Evolutionary conservation across 2,113 vertebrate genomes (phyloP), one percentile per base, ranked within the genome.

Genomic region (Myxocyprinus asiaticus): DNA sequence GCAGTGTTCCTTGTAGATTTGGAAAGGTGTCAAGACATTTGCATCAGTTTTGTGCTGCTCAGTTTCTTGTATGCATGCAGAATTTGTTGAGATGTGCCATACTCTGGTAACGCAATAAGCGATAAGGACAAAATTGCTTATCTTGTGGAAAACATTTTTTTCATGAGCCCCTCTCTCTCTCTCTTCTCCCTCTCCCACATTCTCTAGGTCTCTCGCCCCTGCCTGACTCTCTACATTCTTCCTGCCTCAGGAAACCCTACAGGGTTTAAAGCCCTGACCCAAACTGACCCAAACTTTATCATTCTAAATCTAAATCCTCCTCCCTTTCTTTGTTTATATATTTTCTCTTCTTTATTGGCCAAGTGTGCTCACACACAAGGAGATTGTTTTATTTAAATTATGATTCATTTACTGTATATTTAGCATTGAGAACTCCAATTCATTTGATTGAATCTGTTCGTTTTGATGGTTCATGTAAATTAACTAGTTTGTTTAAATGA

Each of bases 101-200:
- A 43, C 42, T 72, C 42, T 3, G 5, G 9, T 9, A 58, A 4
- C 5, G 69, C 9, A 58, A 6, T 10, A 17, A 17, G 42, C 10
- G 69, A 72, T 72, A 72, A 72, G 53, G 6, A 14, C 55, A 72
- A 45, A 72, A 59, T 53, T 7, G 42, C 45, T 59, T 59, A 72
- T 72, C 69, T 72, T 72, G 69, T 10, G 3, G 5, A 45, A 17
- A 72, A 3, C 69, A 59, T 33, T 33, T 33, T 1, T 33, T 33
- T 33, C 22, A 33, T 33, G 22, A 33, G 22, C 22, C 22, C 22
- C 69, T 45, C 51, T 71, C 53, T 43, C 53, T 43, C 69, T 58
- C 51, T 71, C 53, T 43, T 45, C 4, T 42, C 6, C 17, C 53
- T 12, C 8, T 12, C 5, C 33, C 66, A 7, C 66, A 50, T 45